A percentile compares a stretch with the other conserved stretches of the same genome.
phyloP scores from a whole-genome alignment of 2,113 vertebrate species.

The Salvelinus fontinalis region DNA sequence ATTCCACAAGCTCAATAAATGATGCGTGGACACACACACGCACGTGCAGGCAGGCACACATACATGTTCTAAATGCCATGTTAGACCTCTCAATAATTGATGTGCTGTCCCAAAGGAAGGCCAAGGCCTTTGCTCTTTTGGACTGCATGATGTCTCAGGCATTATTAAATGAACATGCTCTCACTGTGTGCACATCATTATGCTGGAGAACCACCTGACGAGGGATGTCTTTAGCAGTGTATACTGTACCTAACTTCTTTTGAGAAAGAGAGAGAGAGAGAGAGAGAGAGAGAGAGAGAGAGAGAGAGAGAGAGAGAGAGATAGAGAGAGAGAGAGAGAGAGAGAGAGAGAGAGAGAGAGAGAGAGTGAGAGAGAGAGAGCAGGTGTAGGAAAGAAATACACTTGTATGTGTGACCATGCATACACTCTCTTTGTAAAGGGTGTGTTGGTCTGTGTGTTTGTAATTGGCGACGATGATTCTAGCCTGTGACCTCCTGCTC shows the following conservation, averaged over 20 bases:
- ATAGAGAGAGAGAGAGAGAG: not conserved
- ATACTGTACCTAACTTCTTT: not conserved
- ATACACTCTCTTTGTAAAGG: not conserved
- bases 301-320: no score
- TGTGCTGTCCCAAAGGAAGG: slow-evolving; percentile 31
- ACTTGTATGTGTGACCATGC: not conserved
- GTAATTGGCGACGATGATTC: slow-evolving; percentile 32
- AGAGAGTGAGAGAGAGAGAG: not conserved
- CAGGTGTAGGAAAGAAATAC: not conserved
- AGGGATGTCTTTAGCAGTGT: not conserved
- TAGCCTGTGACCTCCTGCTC: slow-evolving; percentile 9
- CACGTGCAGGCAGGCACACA: not conserved
- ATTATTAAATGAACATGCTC: not conserved
- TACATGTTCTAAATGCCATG: slow-evolving; percentile 20
- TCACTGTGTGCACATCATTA: not conserved
- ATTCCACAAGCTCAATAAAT: not conserved
- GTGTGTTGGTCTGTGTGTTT: not conserved
- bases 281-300: no score
- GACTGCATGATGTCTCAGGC: slow-evolving; percentile 17
- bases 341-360: not conserved
- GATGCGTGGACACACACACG: not conserved
- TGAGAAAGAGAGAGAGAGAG: no score
- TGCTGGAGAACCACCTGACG: not conserved
- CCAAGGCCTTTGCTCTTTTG: slow-evolving; percentile 18
- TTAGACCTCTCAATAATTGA: slow-evolving; percentile 51